These are phyloP conservation scores for Thomomys bottae DNA, from an alignment of 2,113 vertebrate genomes.

Conservation along the genomic window DNA sequence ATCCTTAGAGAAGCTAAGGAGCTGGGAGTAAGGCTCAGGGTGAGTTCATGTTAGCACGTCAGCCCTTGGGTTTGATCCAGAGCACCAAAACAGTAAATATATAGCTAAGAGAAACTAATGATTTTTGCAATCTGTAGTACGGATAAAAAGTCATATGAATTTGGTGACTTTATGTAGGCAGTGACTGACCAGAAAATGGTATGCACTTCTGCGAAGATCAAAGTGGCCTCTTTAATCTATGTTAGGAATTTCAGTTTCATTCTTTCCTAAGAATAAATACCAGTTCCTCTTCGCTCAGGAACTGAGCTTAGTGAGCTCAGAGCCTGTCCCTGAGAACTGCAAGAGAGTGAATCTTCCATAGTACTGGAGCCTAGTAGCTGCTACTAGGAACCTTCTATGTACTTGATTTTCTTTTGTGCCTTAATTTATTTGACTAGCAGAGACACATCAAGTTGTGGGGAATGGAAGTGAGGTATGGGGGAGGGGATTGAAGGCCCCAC, in stretches of 20 bases:
- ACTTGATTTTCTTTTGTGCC: slow-evolving; percentile 72
- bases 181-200: background rate
- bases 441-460: slow-evolving; percentile 14
- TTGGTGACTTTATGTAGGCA: background rate
- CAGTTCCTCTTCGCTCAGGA: background rate
- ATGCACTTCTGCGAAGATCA: too few relatives aligned
- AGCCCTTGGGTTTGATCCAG: background rate
- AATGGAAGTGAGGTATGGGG: background rate
- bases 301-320: background rate
- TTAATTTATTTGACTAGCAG: slow-evolving; percentile 63
- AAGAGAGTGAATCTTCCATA: background rate
- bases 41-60: background rate
- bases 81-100: background rate
- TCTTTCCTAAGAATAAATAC: background rate
- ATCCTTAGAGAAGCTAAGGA: background rate
- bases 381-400: slow-evolving; percentile 1
- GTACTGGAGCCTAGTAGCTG: background rate
- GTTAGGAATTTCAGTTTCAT: background rate
- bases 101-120: background rate
- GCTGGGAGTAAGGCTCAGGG: background rate
- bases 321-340: background rate
- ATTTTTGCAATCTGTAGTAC: background rate
- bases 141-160: background rate
- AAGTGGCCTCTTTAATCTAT: too few relatives aligned
- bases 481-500: background rate